Percentiles rank a stretch among this genome's conserved stretches.
phyloP scores from a whole-genome alignment of 2,113 vertebrate genomes.

The Camelus dromedarius region DNA sequence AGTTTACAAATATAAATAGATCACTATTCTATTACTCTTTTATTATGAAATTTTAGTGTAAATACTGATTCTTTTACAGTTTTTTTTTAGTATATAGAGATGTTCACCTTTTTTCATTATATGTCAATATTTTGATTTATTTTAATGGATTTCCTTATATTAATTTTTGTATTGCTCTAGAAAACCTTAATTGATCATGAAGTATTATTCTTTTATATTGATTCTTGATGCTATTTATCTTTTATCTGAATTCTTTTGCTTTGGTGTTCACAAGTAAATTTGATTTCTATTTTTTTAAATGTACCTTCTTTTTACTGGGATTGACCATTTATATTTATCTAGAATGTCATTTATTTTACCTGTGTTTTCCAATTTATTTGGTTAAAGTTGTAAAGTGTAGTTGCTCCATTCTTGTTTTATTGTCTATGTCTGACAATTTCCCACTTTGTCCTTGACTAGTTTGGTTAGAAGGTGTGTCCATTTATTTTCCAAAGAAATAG shows the following conservation, averaged over 20 bases:
- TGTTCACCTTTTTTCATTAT: background rate
- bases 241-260: background rate
- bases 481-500: background rate
- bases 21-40: background rate
- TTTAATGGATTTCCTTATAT: background rate
- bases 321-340: background rate
- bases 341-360: background rate
- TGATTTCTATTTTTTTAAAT: background rate
- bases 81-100: background rate
- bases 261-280: background rate
- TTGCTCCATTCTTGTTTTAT: background rate
- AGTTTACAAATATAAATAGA: background rate
- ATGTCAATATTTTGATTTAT: background rate
- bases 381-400: background rate
- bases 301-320: background rate
- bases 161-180: background rate
- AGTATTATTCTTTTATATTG: background rate
- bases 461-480: background rate
- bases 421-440: background rate
- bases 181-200: background rate
- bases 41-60: background rate
- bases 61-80: background rate
- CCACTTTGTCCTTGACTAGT: background rate
- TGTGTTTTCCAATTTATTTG: background rate
- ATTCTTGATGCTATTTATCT: background rate